Evolutionary conservation across 2,113 vertebrate genomes (phyloP).

Genomic region (Proterorhinus semilunaris): DNA sequence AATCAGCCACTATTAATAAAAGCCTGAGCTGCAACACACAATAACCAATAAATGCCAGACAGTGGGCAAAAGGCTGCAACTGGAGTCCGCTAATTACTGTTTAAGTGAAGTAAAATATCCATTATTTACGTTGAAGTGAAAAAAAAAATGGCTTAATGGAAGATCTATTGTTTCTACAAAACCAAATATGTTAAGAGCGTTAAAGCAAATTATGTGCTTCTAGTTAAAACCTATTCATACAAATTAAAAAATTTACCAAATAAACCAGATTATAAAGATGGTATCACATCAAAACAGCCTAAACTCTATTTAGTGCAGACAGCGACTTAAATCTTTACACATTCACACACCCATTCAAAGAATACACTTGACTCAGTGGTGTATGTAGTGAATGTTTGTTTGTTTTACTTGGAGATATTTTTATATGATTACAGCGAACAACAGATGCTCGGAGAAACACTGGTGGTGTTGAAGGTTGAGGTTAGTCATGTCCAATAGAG

Average conservation of each 20-base stretch:
- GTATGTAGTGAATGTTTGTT: too few species aligned
- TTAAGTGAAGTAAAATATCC: not conserved
- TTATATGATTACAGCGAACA: not conserved
- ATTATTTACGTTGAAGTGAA: not conserved
- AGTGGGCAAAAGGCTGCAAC: conserved; percentile 3
- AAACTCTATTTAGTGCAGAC: too few species aligned
- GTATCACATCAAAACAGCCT: too few species aligned
- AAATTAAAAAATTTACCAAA: too few species aligned
- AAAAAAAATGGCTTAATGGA: conserved; percentile 19
- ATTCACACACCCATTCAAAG: too few species aligned
- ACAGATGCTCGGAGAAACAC: not conserved
- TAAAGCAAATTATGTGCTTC: not conserved
- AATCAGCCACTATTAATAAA: conserved; percentile 66
- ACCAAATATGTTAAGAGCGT: not conserved
- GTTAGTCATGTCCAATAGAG: not conserved
- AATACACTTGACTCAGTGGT: too few species aligned
- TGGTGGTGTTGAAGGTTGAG: conserved; percentile 1
- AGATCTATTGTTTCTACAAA: not conserved
- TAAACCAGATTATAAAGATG: too few species aligned
- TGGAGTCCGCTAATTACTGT: conserved; percentile 9
- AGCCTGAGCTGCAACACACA: conserved; percentile 33
- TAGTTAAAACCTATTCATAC: too few species aligned
- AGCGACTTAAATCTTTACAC: too few species aligned
- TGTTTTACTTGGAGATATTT: too few species aligned
- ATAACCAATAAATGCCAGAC: conserved; percentile 12